Base-by-base conservation (phyloP, 1,140 invertebrate species). In the Drosophila ercepeae region DNA sequence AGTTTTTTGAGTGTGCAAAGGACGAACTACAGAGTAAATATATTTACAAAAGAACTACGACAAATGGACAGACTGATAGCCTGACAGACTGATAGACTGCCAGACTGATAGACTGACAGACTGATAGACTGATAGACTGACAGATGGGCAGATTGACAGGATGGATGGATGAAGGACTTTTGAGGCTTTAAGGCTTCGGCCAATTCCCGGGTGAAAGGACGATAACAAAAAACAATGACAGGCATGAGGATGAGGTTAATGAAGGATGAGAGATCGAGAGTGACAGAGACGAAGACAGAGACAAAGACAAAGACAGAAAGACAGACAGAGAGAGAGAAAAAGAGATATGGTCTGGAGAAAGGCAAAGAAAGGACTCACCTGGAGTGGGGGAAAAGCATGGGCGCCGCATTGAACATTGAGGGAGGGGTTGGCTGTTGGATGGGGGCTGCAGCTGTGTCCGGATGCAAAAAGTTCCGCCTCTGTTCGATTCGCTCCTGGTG, bases 381-480 rank as follows among this genome's bases (percentile, higher is more conserved):
- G 53, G 91, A 92, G 77, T 92, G 91, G 45, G 91, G 91, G 50
- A 92, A 88, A 45, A 92, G 71, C 73, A 92, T 89, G 51, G 90
- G 89, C n/a, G 86, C 78, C 25, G 84, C 89, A 67, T 92, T 91
- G 71, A 91, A 89, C 75, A 91, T 79, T 41, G 92, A 81, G 63
- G 91, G 92, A 60, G 89, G 90, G 34, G 92, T 74, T 45, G 88
- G 83, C 63, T 89, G 89, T 19, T 78, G 82, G 11, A 82, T 75
- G 41, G 91, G 92, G 73, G 93, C 90, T n/a, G 95, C 95, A 29
- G 95, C 95, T 25, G 96, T 95, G 78, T 97, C 96, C 32, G 96
- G 96, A 91, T 97, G 96, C 46, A 97, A 93, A 92, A 96, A 97
- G 90, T 97, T 96, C 50, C 95, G 93, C 53, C 95, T 92, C 84